phyloP scores from a whole-genome alignment of 2,888 invertebrate genomes.

The Agrotis exclamationis region DNA sequence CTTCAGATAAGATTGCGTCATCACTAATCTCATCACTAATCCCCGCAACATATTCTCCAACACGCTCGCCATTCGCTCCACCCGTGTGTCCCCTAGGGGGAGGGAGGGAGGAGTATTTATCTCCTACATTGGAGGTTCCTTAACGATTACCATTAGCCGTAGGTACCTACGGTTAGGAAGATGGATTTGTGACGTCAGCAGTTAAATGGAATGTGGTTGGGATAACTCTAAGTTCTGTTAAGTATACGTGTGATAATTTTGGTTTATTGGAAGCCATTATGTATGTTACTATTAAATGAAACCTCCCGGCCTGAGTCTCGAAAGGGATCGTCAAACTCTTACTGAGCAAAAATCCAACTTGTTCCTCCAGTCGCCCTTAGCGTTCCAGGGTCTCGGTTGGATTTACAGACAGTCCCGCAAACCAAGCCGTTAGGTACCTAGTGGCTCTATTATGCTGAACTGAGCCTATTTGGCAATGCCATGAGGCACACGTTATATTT shows the following conservation, averaged over 20 bases:
- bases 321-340: too few species aligned
- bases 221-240: not conserved
- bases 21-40: not conserved
- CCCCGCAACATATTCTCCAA: not conserved
- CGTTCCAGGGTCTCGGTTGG: too few species aligned
- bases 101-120: conserved; percentile 36
- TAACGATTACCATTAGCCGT: conserved; percentile 23
- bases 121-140: conserved; percentile 20
- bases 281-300: too few species aligned
- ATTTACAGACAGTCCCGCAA: too few species aligned
- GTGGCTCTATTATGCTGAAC: too few species aligned
- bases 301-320: too few species aligned
- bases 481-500: too few species aligned
- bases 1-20: conserved; percentile 2
- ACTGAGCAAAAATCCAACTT: too few species aligned
- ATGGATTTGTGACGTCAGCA: conserved; percentile 49
- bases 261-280: too few species aligned
- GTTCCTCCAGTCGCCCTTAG: too few species aligned
- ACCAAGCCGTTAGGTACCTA: too few species aligned
- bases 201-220: not conserved
- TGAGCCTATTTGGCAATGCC: too few species aligned
- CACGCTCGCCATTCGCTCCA: not conserved
- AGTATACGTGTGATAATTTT: not conserved
- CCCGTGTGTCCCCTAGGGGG: not conserved
- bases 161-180: conserved; percentile 2